phyloP scores from a whole-genome alignment of 2,113 vertebrate species.

The Steatornis caripensis region DNA sequence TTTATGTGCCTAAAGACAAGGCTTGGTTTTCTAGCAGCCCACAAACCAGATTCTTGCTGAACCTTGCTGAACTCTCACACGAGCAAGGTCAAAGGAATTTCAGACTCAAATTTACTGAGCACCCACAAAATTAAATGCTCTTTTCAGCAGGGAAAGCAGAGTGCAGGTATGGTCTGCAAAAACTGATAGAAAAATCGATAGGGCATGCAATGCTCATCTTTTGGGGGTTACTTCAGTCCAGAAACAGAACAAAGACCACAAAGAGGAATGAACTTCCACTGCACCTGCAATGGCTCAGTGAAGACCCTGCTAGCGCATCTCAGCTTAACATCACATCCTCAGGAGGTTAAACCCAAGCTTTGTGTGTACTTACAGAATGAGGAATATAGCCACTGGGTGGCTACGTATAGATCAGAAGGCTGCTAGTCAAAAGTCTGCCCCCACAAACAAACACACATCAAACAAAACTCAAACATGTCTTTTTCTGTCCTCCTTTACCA shows the following conservation, averaged over 20 bases:
- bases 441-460: neutral
- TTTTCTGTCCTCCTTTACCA: neutral
- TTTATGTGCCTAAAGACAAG: neutral
- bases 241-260: neutral
- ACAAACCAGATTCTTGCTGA: neutral
- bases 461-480: neutral
- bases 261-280: neutral
- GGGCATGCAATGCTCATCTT: neutral
- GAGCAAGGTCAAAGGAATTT: neutral
- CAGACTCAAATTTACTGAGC: neutral
- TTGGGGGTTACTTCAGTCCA: neutral
- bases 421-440: neutral
- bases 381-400: neutral
- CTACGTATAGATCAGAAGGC: rapidly evolving
- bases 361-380: neutral
- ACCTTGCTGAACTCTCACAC: neutral
- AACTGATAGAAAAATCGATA: neutral
- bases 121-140: neutral
- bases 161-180: neutral
- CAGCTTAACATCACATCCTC: neutral
- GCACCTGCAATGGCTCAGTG: neutral
- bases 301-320: neutral
- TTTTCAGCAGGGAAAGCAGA: neutral
- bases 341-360: neutral
- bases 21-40: neutral